Evolutionary conservation across 2,113 vertebrate genomes (phyloP), one percentile per base, ranked within the genome.

Genomic region (Mobula birostris): DNA sequence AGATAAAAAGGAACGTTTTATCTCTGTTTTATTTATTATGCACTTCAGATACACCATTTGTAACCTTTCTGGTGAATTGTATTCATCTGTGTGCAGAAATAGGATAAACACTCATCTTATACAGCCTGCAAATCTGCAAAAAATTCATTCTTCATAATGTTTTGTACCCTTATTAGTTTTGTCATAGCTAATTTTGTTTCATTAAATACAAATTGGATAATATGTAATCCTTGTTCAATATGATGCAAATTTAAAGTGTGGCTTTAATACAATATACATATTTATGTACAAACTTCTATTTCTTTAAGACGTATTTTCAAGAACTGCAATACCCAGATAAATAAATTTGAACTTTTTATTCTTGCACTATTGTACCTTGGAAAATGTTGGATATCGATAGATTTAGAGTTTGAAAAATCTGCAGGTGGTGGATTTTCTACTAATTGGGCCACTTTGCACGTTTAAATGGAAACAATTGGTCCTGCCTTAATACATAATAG

Each of bases 371-470:
- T 70, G 68, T 40, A 92, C 61, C 88, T 92, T 17, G 68, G 88
- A 72, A 92, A 92, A 92, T 70, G 32, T 36, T 72, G 66, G 19
- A 29, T 93, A 9, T 27, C 24, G 72, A 93, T 32, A 76, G 72
- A 93, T 40, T 74, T 74, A 21, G 32, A 14, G 29, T 93, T 74
- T 74, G 70, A 29, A 29, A 93, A 93, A 56, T 74, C 40, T 66
- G 12, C 40, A 48, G 48, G 19, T 48, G 8, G 32, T 95, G 94
- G 94, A 90, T 95, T 95, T 96, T 95, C 19, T 40, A 94, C 94
- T 96, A 96, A 96, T 95, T 95, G 95, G 94, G 94, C 95, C 94
- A 94, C 94, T 95, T 95, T 96, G 95, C 94, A 63, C 95, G 94
- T 66, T 82, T 94, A 96, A 96, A 96, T 96, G 95, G 94, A 95